Base-by-base conservation (phyloP, 2,113 vertebrate species). In the Conger conger region DNA sequence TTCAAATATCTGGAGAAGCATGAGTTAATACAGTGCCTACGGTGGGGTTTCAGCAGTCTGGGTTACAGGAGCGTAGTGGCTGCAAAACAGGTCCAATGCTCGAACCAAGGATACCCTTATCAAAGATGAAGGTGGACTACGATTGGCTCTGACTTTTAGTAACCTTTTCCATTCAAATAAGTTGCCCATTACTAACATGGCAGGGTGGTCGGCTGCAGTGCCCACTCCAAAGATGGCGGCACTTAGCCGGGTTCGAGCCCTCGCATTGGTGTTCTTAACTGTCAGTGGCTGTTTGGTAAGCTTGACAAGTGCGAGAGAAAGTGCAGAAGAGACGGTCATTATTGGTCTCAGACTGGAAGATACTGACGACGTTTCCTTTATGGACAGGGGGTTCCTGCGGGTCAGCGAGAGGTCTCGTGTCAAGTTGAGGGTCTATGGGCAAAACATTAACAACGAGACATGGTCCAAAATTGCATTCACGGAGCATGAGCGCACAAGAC, bases 361-460 rank as follows among this genome's bases (percentile, higher is more conserved):
- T 93, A 98, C 97, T 88, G 95, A 98, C 95, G 97, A 98, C 93
- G 97, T 97, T 93, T 97, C 96, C 79, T 97, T 95, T 93, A 98
- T 98, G 97, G 95, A 97, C 86, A 92, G 88, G 89, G 97, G 97
- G 86, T 96, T 95, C 92, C 94, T 98, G 93, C 96, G 96, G 90
- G 96, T 98, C 92, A 97, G 97, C 87, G 97, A 98, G 92, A 93
- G 96, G 82, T 97, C 97, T 83, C 95, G 94, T 89, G 96, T 97
- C 86, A 96, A 96, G 90, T 90, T 98, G 90, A 93, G 97, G 92
- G 96, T 98, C 82, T 98, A 97, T 92, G 97, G 97, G 91, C 97
- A 96, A 92, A 97, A 97, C 93, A 97, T 98, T 94, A 97, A 98
- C 94, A 98, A 98, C 95, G 96, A 97, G 95, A 98, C 97, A 45